Percentiles rank a stretch among this genome's conserved stretches.
Evolutionary conservation across 2,113 vertebrate species (phyloP).

Genomic region (Sporophila hypoxantha): DNA sequence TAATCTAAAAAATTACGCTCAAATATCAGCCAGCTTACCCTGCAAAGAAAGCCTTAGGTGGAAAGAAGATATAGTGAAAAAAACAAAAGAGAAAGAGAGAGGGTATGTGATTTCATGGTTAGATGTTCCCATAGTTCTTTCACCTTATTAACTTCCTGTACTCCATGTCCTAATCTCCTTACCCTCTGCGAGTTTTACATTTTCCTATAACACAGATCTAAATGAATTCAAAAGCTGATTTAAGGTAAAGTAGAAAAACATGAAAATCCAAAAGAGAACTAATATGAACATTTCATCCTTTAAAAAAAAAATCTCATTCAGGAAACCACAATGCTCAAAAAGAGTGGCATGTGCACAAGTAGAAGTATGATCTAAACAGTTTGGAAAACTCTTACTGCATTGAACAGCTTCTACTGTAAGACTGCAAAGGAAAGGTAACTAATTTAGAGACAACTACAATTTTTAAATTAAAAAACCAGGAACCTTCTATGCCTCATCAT

Average conservation of each 20-base stretch:
- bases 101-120: background rate
- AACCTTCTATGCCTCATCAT: background rate
- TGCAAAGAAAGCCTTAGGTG: background rate
- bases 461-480: background rate
- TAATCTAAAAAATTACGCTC: background rate
- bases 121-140: background rate
- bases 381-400: background rate
- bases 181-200: background rate
- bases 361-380: background rate
- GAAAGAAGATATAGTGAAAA: background rate
- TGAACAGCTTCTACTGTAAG: background rate
- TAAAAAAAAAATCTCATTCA: background rate
- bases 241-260: background rate
- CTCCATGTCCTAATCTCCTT: background rate
- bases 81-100: no score
- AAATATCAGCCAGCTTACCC: background rate
- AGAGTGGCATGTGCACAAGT: background rate
- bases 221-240: background rate
- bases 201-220: background rate
- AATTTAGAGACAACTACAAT: background rate
- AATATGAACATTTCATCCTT: background rate
- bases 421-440: background rate
- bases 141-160: background rate
- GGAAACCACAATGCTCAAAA: background rate
- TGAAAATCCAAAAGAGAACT: background rate